Evolutionary conservation across 2,888 invertebrate genomes (phyloP), one percentile per base, ranked within the genome.

Genomic region (Synergus laeviventris): DNA sequence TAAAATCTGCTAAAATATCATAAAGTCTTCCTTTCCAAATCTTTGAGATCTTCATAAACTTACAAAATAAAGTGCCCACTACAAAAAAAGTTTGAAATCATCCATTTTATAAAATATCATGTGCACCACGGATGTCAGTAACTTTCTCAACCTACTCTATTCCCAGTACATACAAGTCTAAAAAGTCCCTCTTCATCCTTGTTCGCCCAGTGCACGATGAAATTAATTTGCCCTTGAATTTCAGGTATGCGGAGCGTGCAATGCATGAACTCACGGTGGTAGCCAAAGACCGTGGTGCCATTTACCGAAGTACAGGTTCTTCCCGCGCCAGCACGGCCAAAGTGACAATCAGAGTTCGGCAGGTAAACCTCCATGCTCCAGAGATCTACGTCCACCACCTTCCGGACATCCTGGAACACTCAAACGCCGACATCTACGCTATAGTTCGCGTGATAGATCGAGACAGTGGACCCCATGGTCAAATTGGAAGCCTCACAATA

Each of bases 341-440:
- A 82, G 94, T 98, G n/a, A 92, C 92, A 70, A 94, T 97, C 79
- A 93, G 93, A 78, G 96, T 98, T 54, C 94, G 88, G 24, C 93
- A 94, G 86, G 97, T 97, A 60, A 99, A 99, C 91, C 93, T 97
- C 75, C 94, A 96, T 90, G 93, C 96, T 2, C 99, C 99, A 0
- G 96, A 96, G 89, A 95, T 99, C 81, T 93, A 94, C 83, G 94
- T 97, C 9, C 95, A 95, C 79, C 94, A 95, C 74, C 93, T 97
- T 85, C 96, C 97, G 1, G 95, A 95, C 86, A 94, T 97, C 75
- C 93, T 95, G 7, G 97, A 97, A 87, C 95, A 96, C 86, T 94
- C 96, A 0, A 95, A 95, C 82, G 94, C 95, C 0, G 96, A 96
- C 88, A 94, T 98, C 78, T 98, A 97, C 90, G 98, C 98, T 4